Conservation (phyloP, 2,797 vertebrate genomes). For the Taenioides sp. region DNA sequence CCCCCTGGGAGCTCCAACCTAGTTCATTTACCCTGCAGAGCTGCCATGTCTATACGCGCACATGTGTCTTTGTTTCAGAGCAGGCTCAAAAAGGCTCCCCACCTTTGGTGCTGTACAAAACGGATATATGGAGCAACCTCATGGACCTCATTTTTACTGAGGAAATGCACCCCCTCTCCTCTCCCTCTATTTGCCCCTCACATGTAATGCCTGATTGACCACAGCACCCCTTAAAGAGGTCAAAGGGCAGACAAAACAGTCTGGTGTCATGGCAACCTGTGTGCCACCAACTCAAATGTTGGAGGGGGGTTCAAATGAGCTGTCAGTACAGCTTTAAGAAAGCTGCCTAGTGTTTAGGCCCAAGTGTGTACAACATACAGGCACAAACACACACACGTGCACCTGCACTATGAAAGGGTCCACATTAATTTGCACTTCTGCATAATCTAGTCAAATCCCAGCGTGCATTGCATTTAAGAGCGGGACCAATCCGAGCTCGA, state of each 20-base stretch:
- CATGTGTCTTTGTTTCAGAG: slow-evolving; percentile 79
- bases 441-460: slow-evolving; percentile 58
- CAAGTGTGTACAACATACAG: slow-evolving; percentile 44
- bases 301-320: slow-evolving; percentile 57
- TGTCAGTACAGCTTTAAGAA: slow-evolving; percentile 75
- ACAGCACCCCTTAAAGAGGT: slow-evolving; percentile 84
- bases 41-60: slow-evolving; percentile 69
- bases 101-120: slow-evolving; percentile 70
- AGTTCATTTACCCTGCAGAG: slow-evolving; percentile 73
- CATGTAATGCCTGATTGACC: slow-evolving; percentile 85
- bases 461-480: slow-evolving; percentile 39
- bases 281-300: slow-evolving; percentile 78
- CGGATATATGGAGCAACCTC: slow-evolving; percentile 75
- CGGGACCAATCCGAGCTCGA: slow-evolving; percentile 37
- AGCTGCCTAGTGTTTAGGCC: slow-evolving; percentile 58
- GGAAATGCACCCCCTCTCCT: slow-evolving; percentile 60
- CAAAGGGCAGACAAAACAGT: slow-evolving; percentile 87
- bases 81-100: slow-evolving; percentile 65
- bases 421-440: slow-evolving; percentile 51
- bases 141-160: slow-evolving; percentile 76
- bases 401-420: slow-evolving; percentile 62
- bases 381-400: slow-evolving; percentile 38
- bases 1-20: slow-evolving; percentile 73
- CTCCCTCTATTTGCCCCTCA: slow-evolving; percentile 74
- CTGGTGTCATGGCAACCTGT: slow-evolving; percentile 86